phyloP scores from a whole-genome alignment of 2,888 invertebrate genomes.

The Patella pellucida region DNA sequence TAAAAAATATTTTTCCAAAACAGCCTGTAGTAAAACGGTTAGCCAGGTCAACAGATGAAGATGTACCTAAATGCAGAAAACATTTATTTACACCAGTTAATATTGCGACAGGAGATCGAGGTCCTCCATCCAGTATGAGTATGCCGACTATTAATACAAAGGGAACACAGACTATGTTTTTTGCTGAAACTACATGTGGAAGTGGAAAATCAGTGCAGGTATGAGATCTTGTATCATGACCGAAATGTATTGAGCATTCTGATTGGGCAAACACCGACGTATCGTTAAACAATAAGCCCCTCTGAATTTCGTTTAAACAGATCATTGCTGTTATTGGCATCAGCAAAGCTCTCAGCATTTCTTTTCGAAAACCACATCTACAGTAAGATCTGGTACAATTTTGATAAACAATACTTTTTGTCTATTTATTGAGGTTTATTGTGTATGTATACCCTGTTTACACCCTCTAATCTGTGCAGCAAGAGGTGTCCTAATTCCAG shows the following conservation, averaged over 20 bases:
- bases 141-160: conserved; percentile 3
- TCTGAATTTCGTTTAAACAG: too few species aligned
- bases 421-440: neutral
- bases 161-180: conserved; percentile 6
- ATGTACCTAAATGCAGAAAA: too few species aligned
- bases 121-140: conserved; percentile 3
- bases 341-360: neutral
- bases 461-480: neutral
- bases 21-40: too few species aligned
- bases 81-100: neutral
- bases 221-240: neutral
- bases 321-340: neutral
- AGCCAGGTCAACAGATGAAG: too few species aligned
- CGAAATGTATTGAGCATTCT: conserved; percentile 2
- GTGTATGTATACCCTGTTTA: neutral
- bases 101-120: neutral
- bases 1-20: too few species aligned
- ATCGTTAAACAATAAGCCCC: neutral
- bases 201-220: conserved; percentile 1
- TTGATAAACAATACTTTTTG: too few species aligned
- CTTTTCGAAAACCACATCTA: neutral
- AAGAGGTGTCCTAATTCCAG: neutral
- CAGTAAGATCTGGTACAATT: conserved; percentile 1
- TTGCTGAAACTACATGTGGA: conserved; percentile 6
- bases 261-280: neutral